phyloP scores from a whole-genome alignment of 2,888 invertebrate species.

The Patella pellucida region DNA sequence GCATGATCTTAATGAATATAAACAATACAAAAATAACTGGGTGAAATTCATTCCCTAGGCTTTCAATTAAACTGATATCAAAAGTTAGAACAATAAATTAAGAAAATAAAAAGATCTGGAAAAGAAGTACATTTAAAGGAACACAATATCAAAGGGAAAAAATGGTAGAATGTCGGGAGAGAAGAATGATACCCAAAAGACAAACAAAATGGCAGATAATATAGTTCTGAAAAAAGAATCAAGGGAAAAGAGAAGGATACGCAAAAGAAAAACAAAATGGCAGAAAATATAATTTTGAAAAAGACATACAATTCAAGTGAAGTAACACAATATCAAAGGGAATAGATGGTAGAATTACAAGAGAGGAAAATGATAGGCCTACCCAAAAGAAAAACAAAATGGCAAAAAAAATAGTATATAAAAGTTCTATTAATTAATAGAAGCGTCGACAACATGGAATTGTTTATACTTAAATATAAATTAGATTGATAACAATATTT shows the following conservation, averaged over 20 bases:
- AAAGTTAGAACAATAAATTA: not conserved
- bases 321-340: conserved; percentile 2
- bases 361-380: conserved; percentile 36
- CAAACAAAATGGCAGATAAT: not conserved
- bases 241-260: not conserved
- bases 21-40: too few relatives aligned
- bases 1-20: too few relatives aligned
- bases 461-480: too few relatives aligned
- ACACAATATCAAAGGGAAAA: not conserved
- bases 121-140: not conserved
- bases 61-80: not conserved
- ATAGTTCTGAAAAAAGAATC: not conserved
- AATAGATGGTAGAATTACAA: conserved; percentile 29
- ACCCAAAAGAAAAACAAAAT: conserved; percentile 23
- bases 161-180: not conserved
- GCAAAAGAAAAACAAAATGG: not conserved
- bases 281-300: not conserved
- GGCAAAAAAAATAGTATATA: too few relatives aligned
- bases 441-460: too few relatives aligned
- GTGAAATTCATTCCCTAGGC: too few relatives aligned
- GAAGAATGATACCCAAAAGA: not conserved
- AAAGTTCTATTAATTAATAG: too few relatives aligned
- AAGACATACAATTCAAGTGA: not conserved
- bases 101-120: not conserved
- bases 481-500: too few relatives aligned